Conservation (phyloP, 2,113 vertebrate genomes). For the Oncorhynchus clarkii region DNA sequence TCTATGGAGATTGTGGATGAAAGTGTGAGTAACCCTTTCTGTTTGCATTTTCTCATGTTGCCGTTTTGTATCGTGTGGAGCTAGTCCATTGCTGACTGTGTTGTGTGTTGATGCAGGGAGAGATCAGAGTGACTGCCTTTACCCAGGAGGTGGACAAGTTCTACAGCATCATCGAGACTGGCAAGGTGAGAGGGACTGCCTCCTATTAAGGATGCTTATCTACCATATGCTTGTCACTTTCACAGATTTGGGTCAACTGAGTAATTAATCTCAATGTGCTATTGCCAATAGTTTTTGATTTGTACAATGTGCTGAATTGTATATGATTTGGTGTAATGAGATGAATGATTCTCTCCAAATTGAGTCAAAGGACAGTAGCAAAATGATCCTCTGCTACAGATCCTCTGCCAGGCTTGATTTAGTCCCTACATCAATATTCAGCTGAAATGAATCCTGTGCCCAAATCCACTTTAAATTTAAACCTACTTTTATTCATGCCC, state of each 20-base stretch:
- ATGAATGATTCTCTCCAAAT: constrained; percentile 60
- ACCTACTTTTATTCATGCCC: constrained; percentile 33
- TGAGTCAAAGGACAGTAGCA: constrained; percentile 15
- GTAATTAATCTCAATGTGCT: constrained; percentile 11
- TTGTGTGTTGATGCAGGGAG: constrained; percentile 77
- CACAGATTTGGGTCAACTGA: constrained; percentile 40
- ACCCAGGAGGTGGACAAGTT: constrained; percentile 96
- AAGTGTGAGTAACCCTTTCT: constrained; percentile 78
- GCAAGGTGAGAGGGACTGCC: constrained; percentile 80
- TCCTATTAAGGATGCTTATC: constrained; percentile 19
- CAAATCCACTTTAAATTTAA: constrained; percentile 32
- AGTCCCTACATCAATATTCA: constrained; percentile 1
- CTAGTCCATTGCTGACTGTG: background rate
- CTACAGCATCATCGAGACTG: constrained; percentile 85
- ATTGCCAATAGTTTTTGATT: constrained; percentile 55
- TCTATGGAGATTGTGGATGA: constrained; percentile 95
- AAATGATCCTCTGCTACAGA: constrained; percentile 61
- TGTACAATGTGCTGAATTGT: constrained; percentile 4
- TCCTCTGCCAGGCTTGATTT: constrained; percentile 58
- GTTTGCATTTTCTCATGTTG: background rate
- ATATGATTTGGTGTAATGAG: constrained; percentile 15
- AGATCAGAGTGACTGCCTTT: constrained; percentile 94
- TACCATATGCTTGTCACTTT: constrained; percentile 17
- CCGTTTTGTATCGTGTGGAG: background rate
- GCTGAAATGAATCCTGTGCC: constrained; percentile 11